These are phyloP conservation scores for Eleginops maclovinus DNA, from an alignment of 2,113 vertebrate species.

Conservation along the genomic window DNA sequence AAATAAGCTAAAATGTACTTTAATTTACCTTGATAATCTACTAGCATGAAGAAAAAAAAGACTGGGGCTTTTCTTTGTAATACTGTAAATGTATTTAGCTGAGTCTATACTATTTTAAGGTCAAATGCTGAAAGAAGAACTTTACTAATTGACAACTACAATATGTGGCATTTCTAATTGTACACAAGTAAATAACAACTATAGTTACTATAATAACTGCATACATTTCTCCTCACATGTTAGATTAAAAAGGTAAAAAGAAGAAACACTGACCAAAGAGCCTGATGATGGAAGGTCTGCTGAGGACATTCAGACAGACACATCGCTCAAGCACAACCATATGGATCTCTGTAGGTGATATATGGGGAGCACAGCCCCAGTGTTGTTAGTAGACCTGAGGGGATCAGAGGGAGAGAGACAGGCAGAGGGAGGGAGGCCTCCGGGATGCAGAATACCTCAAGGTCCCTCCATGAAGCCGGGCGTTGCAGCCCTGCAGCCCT, in stretches of 20 bases:
- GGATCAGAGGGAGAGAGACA: constrained; percentile 17
- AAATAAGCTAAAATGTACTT: background rate
- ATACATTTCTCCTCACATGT: background rate
- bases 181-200: background rate
- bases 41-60: background rate
- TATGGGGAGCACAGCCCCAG: constrained; percentile 34
- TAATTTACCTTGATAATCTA: background rate
- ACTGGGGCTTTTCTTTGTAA: background rate
- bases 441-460: constrained; percentile 66
- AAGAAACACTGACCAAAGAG: constrained; percentile 16
- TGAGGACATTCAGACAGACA: constrained; percentile 61
- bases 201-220: too few species aligned
- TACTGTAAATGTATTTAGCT: background rate
- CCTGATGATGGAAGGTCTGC: constrained; percentile 49
- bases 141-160: background rate
- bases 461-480: constrained; percentile 68
- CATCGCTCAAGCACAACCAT: constrained; percentile 47
- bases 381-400: constrained; percentile 56
- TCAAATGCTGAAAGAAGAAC: background rate
- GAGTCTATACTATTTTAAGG: background rate
- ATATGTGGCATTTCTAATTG: background rate
- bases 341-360: constrained; percentile 42
- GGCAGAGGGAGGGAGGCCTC: constrained; percentile 34
- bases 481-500: constrained; percentile 67
- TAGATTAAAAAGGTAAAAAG: constrained; percentile 1